These are phyloP conservation scores for Drosophila subobscura DNA, from an alignment of 1,140 invertebrate genomes.

Conservation along the genomic window DNA sequence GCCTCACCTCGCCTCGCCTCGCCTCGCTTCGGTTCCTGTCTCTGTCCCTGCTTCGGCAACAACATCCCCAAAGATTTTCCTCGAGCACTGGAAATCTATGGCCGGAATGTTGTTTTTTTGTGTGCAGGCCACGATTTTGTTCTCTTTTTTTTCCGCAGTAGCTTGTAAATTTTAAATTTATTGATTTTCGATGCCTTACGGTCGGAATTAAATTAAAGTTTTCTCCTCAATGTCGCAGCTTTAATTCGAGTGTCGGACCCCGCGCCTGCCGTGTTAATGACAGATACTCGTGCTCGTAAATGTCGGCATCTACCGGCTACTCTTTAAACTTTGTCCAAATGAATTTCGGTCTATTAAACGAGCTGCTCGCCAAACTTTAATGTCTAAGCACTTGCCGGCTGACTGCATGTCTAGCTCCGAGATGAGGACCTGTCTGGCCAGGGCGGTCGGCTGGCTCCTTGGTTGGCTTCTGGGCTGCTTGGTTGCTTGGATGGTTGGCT, in stretches of 20 bases:
- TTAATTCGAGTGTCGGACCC: conserved; percentile 50
- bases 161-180: conserved; percentile 75
- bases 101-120: conserved; percentile 51
- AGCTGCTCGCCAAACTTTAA: conserved; percentile 65
- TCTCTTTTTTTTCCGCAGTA: conserved; percentile 35
- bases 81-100: conserved; percentile 48
- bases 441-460: conserved; percentile 17
- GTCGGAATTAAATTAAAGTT: conserved; percentile 57
- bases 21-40: no score
- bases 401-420: conserved; percentile 47
- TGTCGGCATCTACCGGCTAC: conserved; percentile 42
- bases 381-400: conserved; percentile 69
- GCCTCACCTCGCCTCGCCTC: conserved; percentile 1
- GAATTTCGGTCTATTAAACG: conserved; percentile 72
- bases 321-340: conserved; percentile 72
- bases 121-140: conserved; percentile 38
- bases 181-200: conserved; percentile 69
- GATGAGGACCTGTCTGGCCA: conserved; percentile 54
- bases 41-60: conserved; percentile 32
- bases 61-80: conserved; percentile 55
- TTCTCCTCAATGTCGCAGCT: conserved; percentile 15
- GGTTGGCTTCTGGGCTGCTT: conserved; percentile 14
- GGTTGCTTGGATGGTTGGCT: conserved; percentile 17
- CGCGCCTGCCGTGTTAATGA: conserved; percentile 56
- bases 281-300: conserved; percentile 37